A percentile compares a stretch with the other conserved stretches of the same genome.
Evolutionary conservation across 2,113 vertebrate species (phyloP).

Genomic region (Lycocorax pyrrhopterus): DNA sequence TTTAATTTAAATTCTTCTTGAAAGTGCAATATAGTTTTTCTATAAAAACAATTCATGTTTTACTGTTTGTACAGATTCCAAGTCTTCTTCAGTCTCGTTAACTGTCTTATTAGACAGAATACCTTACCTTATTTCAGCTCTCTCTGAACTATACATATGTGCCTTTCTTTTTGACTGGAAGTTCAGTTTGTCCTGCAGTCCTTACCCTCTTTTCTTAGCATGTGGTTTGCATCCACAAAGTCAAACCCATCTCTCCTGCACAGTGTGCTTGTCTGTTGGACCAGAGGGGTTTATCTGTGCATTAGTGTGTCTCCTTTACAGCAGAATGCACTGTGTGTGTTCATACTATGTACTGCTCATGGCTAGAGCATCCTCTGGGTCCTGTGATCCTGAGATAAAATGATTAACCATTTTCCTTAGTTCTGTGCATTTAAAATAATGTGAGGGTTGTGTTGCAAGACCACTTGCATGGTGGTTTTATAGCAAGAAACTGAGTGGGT

Average conservation of each 20-base stretch:
- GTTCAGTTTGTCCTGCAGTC: background rate
- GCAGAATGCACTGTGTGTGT: background rate
- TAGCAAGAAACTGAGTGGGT: conserved; percentile 16
- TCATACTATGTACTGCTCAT: accelerated
- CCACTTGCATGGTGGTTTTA: background rate
- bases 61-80: background rate
- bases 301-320: background rate
- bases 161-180: background rate
- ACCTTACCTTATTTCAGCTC: background rate
- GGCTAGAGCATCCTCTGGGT: background rate
- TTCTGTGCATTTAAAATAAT: background rate
- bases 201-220: background rate
- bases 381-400: background rate
- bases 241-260: background rate
- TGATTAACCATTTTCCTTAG: background rate
- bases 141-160: background rate
- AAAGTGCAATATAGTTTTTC: background rate
- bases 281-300: background rate
- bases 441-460: background rate
- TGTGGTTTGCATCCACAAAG: background rate
- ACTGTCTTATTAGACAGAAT: background rate
- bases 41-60: background rate
- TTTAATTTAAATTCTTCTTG: background rate
- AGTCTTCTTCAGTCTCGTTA: background rate
- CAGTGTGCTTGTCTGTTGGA: background rate